These are phyloP conservation scores for Rhizoglyphus robini DNA, from an alignment of 1,140 invertebrate genomes.

Conservation along the genomic window DNA sequence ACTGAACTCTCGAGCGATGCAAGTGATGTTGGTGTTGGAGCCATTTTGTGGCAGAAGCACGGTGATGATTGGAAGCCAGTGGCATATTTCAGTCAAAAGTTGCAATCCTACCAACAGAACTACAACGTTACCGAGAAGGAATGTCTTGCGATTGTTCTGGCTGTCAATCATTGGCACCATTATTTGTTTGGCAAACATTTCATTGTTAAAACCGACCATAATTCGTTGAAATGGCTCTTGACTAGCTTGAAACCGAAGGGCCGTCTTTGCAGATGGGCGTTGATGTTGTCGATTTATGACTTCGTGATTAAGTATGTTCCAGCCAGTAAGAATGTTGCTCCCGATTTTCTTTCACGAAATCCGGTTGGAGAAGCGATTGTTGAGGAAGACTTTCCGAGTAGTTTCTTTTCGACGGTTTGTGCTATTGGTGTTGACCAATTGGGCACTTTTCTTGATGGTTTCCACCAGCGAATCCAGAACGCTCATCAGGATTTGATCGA, in stretches of 20 bases:
- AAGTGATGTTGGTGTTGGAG: constrained; percentile 36
- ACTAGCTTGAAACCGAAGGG: background rate
- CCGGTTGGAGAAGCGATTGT: background rate
- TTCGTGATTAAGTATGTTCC: constrained; percentile 9
- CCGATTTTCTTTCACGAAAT: constrained; percentile 19
- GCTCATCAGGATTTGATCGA: background rate
- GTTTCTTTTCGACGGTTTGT: background rate
- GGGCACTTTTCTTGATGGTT: background rate
- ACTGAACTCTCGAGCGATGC: constrained; percentile 27
- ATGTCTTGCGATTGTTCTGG: constrained; percentile 11
- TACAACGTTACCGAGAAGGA: constrained; percentile 20
- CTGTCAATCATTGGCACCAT: constrained; percentile 17
- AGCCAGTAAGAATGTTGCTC: constrained; percentile 9
- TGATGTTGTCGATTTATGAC: constrained; percentile 5
- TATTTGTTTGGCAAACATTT: constrained; percentile 14
- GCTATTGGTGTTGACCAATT: background rate
- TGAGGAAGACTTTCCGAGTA: too few species aligned
- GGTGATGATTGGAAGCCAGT: constrained; percentile 14
- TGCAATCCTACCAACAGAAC: background rate
- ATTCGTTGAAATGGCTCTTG: background rate
- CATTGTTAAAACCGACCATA: constrained; percentile 20
- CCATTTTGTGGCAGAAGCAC: constrained; percentile 38
- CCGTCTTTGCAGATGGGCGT: constrained; percentile 3
- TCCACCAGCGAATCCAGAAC: background rate
- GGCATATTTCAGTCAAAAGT: constrained; percentile 9